phyloP scores from a whole-genome alignment of 2,113 vertebrate genomes.

The Barbus barbus region DNA sequence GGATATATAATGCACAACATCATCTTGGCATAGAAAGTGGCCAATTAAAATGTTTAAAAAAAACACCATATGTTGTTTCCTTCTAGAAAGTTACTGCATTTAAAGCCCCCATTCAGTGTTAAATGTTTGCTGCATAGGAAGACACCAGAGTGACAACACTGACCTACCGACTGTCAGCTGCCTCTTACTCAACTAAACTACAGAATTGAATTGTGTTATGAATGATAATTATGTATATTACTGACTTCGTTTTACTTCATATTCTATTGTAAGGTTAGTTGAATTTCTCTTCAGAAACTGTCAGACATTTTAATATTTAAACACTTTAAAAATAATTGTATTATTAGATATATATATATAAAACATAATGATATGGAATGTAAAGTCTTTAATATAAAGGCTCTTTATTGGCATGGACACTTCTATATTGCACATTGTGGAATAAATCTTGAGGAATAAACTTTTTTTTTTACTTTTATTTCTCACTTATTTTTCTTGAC shows the following conservation, averaged over 20 bases:
- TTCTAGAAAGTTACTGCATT: background rate
- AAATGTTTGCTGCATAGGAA: background rate
- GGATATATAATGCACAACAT: constrained; percentile 4
- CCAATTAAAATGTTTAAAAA: too few species aligned
- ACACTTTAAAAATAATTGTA: background rate
- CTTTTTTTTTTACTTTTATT: background rate
- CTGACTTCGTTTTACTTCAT: background rate
- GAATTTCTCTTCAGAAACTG: background rate
- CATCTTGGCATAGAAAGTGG: background rate
- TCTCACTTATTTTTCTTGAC: background rate
- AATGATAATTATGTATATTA: background rate
- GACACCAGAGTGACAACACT: background rate
- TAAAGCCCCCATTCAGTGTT: background rate
- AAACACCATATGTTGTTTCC: too few species aligned
- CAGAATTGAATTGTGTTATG: background rate
- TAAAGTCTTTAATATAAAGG: too few species aligned
- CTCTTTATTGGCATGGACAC: too few species aligned
- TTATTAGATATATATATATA: background rate
- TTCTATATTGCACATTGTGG: background rate
- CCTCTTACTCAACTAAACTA: background rate
- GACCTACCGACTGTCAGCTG: background rate
- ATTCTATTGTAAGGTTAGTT: background rate
- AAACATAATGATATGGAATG: background rate
- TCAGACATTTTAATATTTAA: background rate
- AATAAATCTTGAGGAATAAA: background rate